Percentiles rank a stretch among this genome's conserved stretches.
Conservation (phyloP, 2,113 vertebrate genomes). For the Charadrius vociferus region DNA sequence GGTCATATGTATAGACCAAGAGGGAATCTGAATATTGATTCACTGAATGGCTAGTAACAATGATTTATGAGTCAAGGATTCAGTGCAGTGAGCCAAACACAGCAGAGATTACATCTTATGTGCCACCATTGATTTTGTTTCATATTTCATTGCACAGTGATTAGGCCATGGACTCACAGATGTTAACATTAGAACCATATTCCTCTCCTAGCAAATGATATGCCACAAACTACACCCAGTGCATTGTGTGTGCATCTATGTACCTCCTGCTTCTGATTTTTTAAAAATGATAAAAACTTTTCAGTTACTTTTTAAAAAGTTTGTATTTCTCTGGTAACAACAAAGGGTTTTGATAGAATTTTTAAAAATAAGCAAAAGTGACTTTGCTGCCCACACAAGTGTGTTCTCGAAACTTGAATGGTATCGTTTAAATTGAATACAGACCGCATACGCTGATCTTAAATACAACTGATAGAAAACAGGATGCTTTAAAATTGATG, state of each 20-base stretch:
- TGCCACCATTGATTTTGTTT: slow-evolving; percentile 70
- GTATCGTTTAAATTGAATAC: neutral
- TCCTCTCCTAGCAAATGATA: slow-evolving; percentile 2
- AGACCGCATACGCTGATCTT: neutral
- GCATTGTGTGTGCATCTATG: neutral
- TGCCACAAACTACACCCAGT: neutral
- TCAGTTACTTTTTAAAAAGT: neutral
- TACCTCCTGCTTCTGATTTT: neutral
- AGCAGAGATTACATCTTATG: slow-evolving; percentile 69
- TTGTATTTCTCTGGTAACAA: neutral
- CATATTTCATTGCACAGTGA: slow-evolving; percentile 61
- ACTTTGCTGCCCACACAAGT: neutral
- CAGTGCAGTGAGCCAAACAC: slow-evolving; percentile 77
- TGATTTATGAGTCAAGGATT: slow-evolving; percentile 85
- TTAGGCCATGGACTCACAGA: slow-evolving; percentile 54
- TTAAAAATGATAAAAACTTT: neutral
- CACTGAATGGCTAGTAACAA: slow-evolving; percentile 86
- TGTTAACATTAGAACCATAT: slow-evolving; percentile 36
- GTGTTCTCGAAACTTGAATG: neutral
- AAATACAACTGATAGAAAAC: neutral
- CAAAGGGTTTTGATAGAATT: neutral
- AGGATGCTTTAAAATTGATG: neutral
- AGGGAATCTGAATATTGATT: slow-evolving; percentile 90
- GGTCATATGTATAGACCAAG: slow-evolving; percentile 84
- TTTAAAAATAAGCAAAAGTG: neutral